Evolutionary conservation across 1,140 invertebrate species (phyloP), one percentile per base, ranked within the genome.

Genomic region (Anoplolepis gracilipes): DNA sequence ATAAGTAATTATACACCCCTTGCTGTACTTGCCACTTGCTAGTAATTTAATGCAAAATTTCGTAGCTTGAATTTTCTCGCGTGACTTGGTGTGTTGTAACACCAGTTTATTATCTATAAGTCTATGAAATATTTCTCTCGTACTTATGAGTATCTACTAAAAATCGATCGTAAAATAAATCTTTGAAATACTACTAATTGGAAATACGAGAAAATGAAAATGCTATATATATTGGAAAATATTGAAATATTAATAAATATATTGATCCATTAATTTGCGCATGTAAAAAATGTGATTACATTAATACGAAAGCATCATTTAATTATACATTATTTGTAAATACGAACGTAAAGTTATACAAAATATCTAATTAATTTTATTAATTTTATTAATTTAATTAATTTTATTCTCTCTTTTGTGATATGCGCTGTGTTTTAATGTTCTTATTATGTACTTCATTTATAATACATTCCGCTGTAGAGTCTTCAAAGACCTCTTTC

Each of bases 301-400:
- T 79, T 79, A 79, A 67, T 79, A 67, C 8, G 42, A 28, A 53
- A 78, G 49, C 42, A 39, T 53, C 30, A 55, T 79, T 55, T 79
- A 67, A 67, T 79, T 67, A 75, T 59, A 36, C 30, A 42, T 46
- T 22, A 49, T 78, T 78, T n/a, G 36, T 53, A 36, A 79, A 67
- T 67, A 16, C 22, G 16, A 55, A 39, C 57, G 69, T 39, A 59
- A 57, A 79, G 36, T 79, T 53, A 55, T 39, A 19, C 22, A 1
- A 42, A 79, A 53, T 55, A 39, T 79, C 69, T 77, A 30, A 64
- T 77, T n/a, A n/a, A 36, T 79, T 69, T 79, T 30, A 78, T 78
- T 67, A 76, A 67, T 78, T 30, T 49, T 49, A 49, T 49, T n/a
- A n/a, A 36, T 79, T 69, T 79, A 28, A 78, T 78, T 67, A 76